Evolutionary conservation across 2,113 vertebrate species (phyloP).

Genomic region (Grallaria varia): DNA sequence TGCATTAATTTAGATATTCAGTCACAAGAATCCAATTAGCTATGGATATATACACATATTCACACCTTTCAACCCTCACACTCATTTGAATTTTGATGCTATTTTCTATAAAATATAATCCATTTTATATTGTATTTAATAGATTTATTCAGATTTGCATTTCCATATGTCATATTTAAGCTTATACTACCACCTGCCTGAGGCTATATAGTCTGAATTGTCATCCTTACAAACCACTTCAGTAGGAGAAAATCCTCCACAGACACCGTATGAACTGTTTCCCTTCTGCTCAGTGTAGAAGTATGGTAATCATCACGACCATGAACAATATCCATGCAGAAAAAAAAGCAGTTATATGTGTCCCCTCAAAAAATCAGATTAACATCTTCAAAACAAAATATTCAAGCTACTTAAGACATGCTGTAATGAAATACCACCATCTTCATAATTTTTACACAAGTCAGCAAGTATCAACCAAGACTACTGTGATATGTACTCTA

Average conservation of each 20-base stretch:
- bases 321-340: background rate
- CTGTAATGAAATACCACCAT: background rate
- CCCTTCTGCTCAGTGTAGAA: background rate
- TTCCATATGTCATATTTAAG: conserved; percentile 29
- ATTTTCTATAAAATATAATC: conserved; percentile 31
- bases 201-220: conserved; percentile 40
- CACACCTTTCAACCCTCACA: conserved; percentile 28
- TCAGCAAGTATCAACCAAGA: background rate
- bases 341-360: background rate
- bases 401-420: background rate
- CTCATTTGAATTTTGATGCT: conserved; percentile 13
- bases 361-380: background rate
- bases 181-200: conserved; percentile 38
- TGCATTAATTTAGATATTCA: conserved; percentile 33
- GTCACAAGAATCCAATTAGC: conserved; percentile 43
- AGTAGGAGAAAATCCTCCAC: background rate
- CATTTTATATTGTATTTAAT: conserved; percentile 1
- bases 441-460: background rate
- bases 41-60: conserved; percentile 24
- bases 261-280: background rate
- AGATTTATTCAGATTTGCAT: conserved; percentile 24
- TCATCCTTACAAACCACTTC: background rate
- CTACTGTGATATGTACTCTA: background rate
- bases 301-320: fast-evolving
- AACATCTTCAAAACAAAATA: background rate